Evolutionary conservation across 2,113 vertebrate species (phyloP), one percentile per base, ranked within the genome.

Genomic region (Haemorhous mexicanus): DNA sequence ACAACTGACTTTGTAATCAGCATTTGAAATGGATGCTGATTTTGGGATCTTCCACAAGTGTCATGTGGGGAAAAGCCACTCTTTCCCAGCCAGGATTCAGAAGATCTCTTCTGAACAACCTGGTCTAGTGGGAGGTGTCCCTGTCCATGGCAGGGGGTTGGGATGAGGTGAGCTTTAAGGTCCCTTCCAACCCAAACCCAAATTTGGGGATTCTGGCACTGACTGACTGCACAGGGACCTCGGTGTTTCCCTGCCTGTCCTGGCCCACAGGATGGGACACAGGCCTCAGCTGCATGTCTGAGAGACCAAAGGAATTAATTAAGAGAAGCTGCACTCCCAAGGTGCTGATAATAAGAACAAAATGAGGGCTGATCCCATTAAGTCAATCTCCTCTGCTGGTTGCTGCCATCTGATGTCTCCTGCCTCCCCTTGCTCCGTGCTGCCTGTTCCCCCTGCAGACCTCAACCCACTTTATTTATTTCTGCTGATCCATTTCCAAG

Each of bases 221-320:
- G 2, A 28, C 13, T 3, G 5, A 32, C 6, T 11, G 20, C 16
- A 9, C 1, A 39, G 19, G 10, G 28, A 59, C 13, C 37, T n/a
- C 8, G 1, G 0, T 2, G 6, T 8, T 81, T 10, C 63, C 24
- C 49, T 41, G 8, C n/a, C 32, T 23, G 27, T 43, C 56, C 59
- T 2, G 2, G 11, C 64, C 63, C 61, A 64, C 7, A 0, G 74
- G 53, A 13, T 37, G 12, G 66, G 44, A 72, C 74, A 30, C 8
- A 33, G 19, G 6, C 30, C 77, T 63, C 95, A 93, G 81, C 84
- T 89, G 84, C 5, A 1, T 3, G 18, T 43, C 58, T 41, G 16
- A 56, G 61, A 94, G 72, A 95, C 89, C 55, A 73, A 76, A 77
- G 52, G 78, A 91, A 93, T 93, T 89, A 78, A 89, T 94, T 64